These are phyloP conservation scores for Periophthalmus magnuspinnatus DNA, from an alignment of 2,797 vertebrate genomes.

Conservation along the genomic window DNA sequence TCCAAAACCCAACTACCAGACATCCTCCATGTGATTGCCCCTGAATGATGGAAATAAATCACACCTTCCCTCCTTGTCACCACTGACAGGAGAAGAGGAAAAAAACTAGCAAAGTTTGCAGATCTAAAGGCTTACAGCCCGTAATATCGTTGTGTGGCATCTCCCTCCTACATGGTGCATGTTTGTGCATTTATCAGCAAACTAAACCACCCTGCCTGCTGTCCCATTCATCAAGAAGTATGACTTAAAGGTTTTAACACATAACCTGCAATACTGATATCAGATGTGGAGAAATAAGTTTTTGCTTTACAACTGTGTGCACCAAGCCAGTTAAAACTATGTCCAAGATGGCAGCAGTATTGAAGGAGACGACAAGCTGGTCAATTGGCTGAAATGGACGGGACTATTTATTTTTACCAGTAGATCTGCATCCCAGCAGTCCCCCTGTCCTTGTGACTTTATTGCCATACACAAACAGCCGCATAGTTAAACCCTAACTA, in stretches of 20 bases:
- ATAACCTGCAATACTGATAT: constrained; percentile 17
- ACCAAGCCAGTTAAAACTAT: not conserved
- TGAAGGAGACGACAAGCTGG: not conserved
- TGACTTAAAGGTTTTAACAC: constrained; percentile 32
- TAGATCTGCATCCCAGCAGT: not conserved
- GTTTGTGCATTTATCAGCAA: constrained; percentile 17
- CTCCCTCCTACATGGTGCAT: constrained; percentile 21
- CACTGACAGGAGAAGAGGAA: constrained; percentile 20
- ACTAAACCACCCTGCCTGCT: constrained; percentile 18
- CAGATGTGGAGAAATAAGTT: not conserved
- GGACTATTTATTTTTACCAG: constrained; percentile 3
- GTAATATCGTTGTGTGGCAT: constrained; percentile 37
- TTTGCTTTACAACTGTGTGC: constrained; percentile 8
- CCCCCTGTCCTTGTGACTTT: constrained; percentile 7
- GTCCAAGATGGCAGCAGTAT: constrained; percentile 4
- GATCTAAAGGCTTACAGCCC: constrained; percentile 54
- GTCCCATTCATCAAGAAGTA: constrained; percentile 22
- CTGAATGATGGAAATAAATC: constrained; percentile 65
- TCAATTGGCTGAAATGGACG: constrained; percentile 3
- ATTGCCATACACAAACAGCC: constrained; percentile 8
- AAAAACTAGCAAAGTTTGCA: constrained; percentile 27
- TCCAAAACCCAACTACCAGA: constrained; percentile 39
- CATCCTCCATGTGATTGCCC: constrained; percentile 52
- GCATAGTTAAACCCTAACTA: constrained; percentile 16
- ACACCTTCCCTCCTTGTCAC: constrained; percentile 46